A percentile compares a stretch with the other conserved stretches of the same genome.
Conservation (phyloP, 1,140 invertebrate genomes). For the Cyclargus thomasi region DNA sequence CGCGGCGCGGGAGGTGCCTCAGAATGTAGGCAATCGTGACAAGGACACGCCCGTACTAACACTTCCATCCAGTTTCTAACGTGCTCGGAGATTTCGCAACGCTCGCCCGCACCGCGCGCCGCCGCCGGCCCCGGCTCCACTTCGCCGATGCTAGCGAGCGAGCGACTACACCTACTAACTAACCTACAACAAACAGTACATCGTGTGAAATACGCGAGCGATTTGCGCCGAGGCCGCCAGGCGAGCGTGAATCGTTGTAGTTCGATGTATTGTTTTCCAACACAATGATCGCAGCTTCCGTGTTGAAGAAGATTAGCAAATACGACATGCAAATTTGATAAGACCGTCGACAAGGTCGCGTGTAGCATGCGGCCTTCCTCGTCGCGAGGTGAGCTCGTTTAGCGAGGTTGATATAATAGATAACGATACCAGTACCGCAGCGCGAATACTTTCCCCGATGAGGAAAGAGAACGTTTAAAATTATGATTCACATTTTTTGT, state of each 20-base stretch:
- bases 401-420: conserved; percentile 22
- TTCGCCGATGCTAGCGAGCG: conserved; percentile 50
- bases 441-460: not conserved
- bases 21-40: conserved; percentile 74
- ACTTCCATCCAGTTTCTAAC: conserved; percentile 73
- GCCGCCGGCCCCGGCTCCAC: conserved; percentile 48
- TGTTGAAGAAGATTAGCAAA: conserved; percentile 23
- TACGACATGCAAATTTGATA: conserved; percentile 40
- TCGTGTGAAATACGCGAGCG: conserved; percentile 29
- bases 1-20: conserved; percentile 46
- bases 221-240: conserved; percentile 24
- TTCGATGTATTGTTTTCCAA: conserved; percentile 23
- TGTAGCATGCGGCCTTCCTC: conserved; percentile 56
- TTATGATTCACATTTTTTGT: not conserved
- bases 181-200: conserved; percentile 45
- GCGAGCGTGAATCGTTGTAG: conserved; percentile 5
- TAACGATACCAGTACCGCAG: conserved; percentile 4
- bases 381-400: conserved; percentile 55
- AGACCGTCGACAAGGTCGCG: conserved; percentile 43
- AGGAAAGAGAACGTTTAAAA: conserved; percentile 3
- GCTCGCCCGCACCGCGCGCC: conserved; percentile 42
- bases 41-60: conserved; percentile 73
- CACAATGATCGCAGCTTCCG: conserved; percentile 17
- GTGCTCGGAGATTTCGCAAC: conserved; percentile 67
- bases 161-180: conserved; percentile 55